phyloP scores from a whole-genome alignment of 1,140 invertebrate species.

The Ceratosolen solmsi region DNA sequence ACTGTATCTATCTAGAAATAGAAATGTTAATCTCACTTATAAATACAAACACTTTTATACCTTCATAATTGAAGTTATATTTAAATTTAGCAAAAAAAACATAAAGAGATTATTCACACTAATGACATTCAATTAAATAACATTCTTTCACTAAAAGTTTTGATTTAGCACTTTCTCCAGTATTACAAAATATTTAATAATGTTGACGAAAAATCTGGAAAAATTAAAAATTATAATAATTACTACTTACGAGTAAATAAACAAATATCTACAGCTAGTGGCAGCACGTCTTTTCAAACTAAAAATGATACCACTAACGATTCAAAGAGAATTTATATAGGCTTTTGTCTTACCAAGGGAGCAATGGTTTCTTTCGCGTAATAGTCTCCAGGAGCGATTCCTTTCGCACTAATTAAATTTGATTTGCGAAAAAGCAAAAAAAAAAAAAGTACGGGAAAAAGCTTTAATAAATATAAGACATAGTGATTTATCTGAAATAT shows the following conservation, averaged over 20 bases:
- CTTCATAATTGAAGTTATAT: no score
- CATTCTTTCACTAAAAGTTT: no score
- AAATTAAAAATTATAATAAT: no score
- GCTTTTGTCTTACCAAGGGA: neutral
- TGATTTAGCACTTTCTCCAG: no score
- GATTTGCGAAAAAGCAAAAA: neutral
- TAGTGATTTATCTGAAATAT: neutral
- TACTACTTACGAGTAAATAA: no score
- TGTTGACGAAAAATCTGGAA: no score
- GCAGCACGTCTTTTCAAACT: neutral
- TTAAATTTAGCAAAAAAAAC: no score
- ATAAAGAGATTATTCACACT: no score
- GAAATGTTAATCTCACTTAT: neutral
- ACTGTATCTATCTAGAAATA: conserved; percentile 6
- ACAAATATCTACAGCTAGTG: no score
- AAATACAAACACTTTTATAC: no score
- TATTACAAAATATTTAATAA: no score
- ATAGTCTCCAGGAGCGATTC: conserved; percentile 35
- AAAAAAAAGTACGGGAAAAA: neutral
- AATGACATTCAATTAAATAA: no score
- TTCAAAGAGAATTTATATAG: conserved; percentile 39
- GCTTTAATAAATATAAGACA: neutral
- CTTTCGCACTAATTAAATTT: conserved; percentile 42
- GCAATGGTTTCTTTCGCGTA: conserved; percentile 1
- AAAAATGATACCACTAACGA: conserved; percentile 3